These are phyloP conservation scores for Clunio marinus DNA, from an alignment of 2,888 invertebrate genomes.

Conservation along the genomic window DNA sequence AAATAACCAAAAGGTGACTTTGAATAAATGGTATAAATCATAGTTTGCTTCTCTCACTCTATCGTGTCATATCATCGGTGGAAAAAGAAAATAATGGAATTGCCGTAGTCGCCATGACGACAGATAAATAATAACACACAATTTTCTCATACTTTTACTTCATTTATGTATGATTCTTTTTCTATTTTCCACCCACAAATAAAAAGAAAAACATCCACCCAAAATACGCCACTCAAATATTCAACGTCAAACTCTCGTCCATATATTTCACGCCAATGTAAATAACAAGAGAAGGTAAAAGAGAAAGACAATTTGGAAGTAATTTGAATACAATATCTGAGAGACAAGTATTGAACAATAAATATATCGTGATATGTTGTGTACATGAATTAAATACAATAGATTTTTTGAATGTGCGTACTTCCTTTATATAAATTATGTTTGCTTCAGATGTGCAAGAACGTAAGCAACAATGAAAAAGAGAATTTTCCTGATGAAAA, in stretches of 20 bases:
- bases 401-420: constrained; percentile 15
- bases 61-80: neutral
- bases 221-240: neutral
- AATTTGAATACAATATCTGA: constrained; percentile 39
- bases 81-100: constrained; percentile 9
- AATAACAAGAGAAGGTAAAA: neutral
- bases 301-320: constrained; percentile 31
- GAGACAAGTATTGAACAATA: constrained; percentile 22
- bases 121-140: constrained; percentile 36
- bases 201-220: neutral
- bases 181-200: too few species aligned
- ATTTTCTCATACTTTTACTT: constrained; percentile 27
- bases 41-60: constrained; percentile 16
- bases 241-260: constrained; percentile 5
- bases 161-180: neutral
- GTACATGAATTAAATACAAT: too few species aligned
- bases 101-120: constrained; percentile 27
- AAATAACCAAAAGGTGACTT: constrained; percentile 35
- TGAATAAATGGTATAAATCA: constrained; percentile 36
- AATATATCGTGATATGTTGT: too few species aligned
- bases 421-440: neutral
- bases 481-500: constrained; percentile 21
- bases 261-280: too few species aligned
- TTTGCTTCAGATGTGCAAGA: neutral
- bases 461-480: neutral